A percentile compares a stretch with the other conserved stretches of the same genome.
Evolutionary conservation across 2,113 vertebrate species (phyloP).

Genomic region (Dromiciops gliroides): DNA sequence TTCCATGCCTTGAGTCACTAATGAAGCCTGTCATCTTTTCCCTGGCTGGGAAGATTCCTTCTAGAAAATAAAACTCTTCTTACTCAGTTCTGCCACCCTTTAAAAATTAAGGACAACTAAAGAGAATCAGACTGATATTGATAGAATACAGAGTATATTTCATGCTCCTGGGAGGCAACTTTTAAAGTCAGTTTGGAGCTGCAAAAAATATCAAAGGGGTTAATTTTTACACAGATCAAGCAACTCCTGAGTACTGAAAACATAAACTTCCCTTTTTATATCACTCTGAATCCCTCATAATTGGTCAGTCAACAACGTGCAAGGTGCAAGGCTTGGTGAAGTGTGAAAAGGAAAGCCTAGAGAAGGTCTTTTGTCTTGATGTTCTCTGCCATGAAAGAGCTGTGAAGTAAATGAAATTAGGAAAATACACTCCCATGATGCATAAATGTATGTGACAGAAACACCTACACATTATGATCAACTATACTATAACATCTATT

Average conservation of each 20-base stretch:
- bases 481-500: not conserved
- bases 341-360: not conserved
- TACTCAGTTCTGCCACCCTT: constrained; percentile 20
- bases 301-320: not conserved
- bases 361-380: not conserved
- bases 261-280: not conserved
- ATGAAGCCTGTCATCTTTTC: not conserved
- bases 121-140: constrained; percentile 45
- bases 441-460: too few species aligned
- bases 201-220: not conserved
- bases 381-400: not conserved
- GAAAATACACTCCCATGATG: not conserved
- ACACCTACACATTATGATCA: not conserved
- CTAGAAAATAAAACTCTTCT: constrained; percentile 28
- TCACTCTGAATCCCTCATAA: not conserved
- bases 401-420: not conserved
- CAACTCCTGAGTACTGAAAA: not conserved
- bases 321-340: not conserved
- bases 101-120: constrained; percentile 49
- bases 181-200: constrained; percentile 4
- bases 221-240: not conserved
- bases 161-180: constrained; percentile 40
- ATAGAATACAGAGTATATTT: constrained; percentile 13
- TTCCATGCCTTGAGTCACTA: constrained; percentile 21
- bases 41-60: constrained; percentile 61